phyloP scores from a whole-genome alignment of 2,797 vertebrate genomes.

The Smutsia gigantea region DNA sequence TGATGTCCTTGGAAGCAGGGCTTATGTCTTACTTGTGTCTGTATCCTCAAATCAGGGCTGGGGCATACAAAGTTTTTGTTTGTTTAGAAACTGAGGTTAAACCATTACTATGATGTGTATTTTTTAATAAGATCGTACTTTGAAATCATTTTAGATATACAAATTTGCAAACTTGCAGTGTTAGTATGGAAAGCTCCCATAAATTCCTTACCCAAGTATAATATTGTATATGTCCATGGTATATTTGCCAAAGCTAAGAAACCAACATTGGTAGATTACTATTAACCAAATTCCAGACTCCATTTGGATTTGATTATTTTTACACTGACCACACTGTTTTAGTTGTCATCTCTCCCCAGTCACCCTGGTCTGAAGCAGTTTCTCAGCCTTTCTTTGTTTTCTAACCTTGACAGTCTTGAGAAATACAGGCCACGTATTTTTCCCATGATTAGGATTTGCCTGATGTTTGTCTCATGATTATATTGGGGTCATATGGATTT shows the following conservation, averaged over 20 bases:
- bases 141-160: neutral
- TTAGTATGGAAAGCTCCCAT: neutral
- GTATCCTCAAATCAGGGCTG: neutral
- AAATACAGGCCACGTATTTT: neutral
- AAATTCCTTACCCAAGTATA: neutral
- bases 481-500: neutral
- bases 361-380: neutral
- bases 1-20: neutral
- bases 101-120: neutral
- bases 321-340: neutral
- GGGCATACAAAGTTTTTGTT: neutral
- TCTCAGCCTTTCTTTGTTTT: neutral
- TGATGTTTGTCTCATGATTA: neutral
- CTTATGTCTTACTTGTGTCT: neutral
- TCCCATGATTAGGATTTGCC: neutral
- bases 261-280: neutral
- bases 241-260: neutral
- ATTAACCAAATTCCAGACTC: neutral
- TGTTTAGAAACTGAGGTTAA: neutral
- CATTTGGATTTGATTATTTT: neutral
- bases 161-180: neutral
- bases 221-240: neutral
- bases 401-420: neutral
- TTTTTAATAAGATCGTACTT: neutral
- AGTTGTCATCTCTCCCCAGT: neutral